Conservation (phyloP, 2,888 invertebrate species). For the Bombyx huttoni region DNA sequence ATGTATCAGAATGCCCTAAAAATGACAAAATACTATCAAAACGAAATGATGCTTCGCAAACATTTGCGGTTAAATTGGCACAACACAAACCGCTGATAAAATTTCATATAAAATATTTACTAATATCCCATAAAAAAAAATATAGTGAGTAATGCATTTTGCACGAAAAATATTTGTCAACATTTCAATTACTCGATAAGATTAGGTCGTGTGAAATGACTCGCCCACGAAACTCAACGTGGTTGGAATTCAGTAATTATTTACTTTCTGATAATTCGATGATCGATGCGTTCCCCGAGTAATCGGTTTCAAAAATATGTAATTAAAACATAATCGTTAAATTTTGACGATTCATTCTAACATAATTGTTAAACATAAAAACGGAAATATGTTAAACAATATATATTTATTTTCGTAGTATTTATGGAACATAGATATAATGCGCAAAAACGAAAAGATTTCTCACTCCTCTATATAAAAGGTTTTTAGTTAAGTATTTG, state of each 20-base stretch:
- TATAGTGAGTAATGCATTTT: background rate
- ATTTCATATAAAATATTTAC: background rate
- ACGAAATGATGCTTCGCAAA: background rate
- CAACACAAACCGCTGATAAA: constrained; percentile 2
- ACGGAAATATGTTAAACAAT: no score
- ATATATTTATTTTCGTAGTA: no score
- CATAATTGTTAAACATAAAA: no score
- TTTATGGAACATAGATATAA: no score
- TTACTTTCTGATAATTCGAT: background rate
- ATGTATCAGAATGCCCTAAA: constrained; percentile 19
- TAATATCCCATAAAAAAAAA: background rate
- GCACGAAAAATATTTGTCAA: background rate
- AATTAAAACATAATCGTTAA: no score
- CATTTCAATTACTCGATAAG: background rate
- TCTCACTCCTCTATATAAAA: no score
- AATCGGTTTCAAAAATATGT: background rate
- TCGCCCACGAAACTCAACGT: background rate
- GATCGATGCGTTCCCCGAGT: background rate
- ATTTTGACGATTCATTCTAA: no score
- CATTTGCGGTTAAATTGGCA: constrained; percentile 2
- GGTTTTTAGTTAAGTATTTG: no score
- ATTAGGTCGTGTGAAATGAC: background rate
- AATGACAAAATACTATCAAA: constrained; percentile 4
- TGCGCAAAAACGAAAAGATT: no score
- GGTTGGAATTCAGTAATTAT: background rate